Evolutionary conservation across 2,797 vertebrate genomes (phyloP), one percentile per base, ranked within the genome.

Genomic region (Pristis pectinata): DNA sequence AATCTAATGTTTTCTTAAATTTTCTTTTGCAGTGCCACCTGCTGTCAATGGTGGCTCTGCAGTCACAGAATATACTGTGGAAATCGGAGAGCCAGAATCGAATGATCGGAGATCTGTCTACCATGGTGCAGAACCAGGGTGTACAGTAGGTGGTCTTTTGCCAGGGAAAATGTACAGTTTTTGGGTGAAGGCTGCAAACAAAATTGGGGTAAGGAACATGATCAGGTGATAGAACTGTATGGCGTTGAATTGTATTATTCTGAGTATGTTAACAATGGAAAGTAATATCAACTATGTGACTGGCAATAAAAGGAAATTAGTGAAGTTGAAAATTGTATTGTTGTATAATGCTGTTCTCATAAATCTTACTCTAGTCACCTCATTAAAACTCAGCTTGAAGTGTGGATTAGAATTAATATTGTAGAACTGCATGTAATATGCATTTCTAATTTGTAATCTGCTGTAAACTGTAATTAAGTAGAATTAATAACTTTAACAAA

Each of bases 151-250:
- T 95, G 97, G 89, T 79, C 96, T 98, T 15, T 96, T 97, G 41
- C 97, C 97, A 7, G 97, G 97, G 77, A 96, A 96, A 94, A 95
- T 95, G 0, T 97, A 97, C 41, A 95, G 95, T 96, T 97, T 98
- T 96, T 97, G 97, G 96, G 96, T 97, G n/a, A 96, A 97, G 95
- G 97, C 97, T 56, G 96, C 96, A 94, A 97, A 97, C 61, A 96
- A 94, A 96, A 96, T 96, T 0, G 96, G 97, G 97, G 97, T 97
- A 96, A 95, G 80, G 27, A 4, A 89, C 56, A n/a, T 70, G 0
- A 92, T 91, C 2, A 4, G 0, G 0, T 4, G 27, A 37, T 3
- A 13, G 67, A 79, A 64, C 37, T 49, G 30, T 70, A 6, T 80
- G 22, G 11, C 53, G 44, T 82, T 24, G 37, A 82, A 44, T 22